A percentile compares a stretch with the other conserved stretches of the same genome.
Conservation (phyloP, 1,140 invertebrate species). For the Magallana angulata region DNA sequence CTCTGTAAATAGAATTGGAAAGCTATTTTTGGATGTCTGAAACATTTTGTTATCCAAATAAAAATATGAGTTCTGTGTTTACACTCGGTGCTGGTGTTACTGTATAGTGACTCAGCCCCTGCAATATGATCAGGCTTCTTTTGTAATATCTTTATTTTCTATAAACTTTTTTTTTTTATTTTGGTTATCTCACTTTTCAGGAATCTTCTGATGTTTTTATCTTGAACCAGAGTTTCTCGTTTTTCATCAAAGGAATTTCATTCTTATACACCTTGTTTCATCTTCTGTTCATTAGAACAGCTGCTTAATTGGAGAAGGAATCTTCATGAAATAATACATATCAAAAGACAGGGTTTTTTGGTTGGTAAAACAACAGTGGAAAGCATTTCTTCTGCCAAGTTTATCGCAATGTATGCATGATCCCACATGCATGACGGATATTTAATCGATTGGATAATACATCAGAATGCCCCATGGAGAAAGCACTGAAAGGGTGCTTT, state of each 20-base stretch:
- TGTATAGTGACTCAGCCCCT: neutral
- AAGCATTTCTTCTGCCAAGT: neutral
- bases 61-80: constrained; percentile 21
- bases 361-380: neutral
- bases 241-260: constrained; percentile 26
- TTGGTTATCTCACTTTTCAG: neutral
- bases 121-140: neutral
- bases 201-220: neutral
- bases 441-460: constrained; percentile 20
- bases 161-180: neutral
- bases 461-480: constrained; percentile 17
- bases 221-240: neutral
- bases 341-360: neutral
- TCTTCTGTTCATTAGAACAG: neutral
- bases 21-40: neutral
- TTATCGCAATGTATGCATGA: constrained; percentile 16
- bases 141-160: neutral
- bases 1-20: constrained; percentile 6
- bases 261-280: constrained; percentile 1
- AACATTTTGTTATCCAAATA: constrained; percentile 1
- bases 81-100: neutral
- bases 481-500: neutral
- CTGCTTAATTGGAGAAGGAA: neutral
- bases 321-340: neutral
- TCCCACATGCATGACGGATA: constrained; percentile 22